These are phyloP conservation scores for Trichechus manatus DNA, from an alignment of 2,113 vertebrate genomes.

Conservation along the genomic window DNA sequence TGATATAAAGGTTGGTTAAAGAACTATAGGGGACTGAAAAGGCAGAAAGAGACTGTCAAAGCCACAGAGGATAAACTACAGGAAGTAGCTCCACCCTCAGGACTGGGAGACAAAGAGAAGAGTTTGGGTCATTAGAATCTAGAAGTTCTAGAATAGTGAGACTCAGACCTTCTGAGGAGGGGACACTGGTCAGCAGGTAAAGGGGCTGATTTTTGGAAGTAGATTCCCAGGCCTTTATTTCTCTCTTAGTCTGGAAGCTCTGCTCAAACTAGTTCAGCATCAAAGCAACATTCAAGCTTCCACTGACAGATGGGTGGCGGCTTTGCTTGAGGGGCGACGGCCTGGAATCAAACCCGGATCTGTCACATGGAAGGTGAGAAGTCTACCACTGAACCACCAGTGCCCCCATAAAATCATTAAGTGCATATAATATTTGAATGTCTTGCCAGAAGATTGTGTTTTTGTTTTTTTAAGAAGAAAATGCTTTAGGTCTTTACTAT, in stretches of 20 bases:
- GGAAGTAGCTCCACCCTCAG: fast-evolving
- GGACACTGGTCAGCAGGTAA: too few species aligned
- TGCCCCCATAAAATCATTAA: background rate
- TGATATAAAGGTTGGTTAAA: background rate
- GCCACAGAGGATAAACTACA: background rate
- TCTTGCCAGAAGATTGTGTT: background rate
- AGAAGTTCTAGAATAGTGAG: background rate
- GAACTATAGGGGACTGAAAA: background rate
- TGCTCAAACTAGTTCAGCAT: too few species aligned
- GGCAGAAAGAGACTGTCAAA: background rate
- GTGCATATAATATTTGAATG: background rate
- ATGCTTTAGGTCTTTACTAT: background rate
- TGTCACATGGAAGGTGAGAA: too few species aligned
- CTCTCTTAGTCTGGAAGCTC: too few species aligned
- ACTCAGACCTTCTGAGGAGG: background rate
- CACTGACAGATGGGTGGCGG: too few species aligned
- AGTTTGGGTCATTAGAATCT: background rate
- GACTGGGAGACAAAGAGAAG: background rate
- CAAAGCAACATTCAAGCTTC: too few species aligned
- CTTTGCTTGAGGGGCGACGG: too few species aligned
- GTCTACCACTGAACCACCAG: too few species aligned
- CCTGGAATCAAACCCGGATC: too few species aligned
- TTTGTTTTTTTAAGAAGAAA: background rate
- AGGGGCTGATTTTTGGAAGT: too few species aligned
- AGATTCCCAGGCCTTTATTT: too few species aligned